Evolutionary conservation across 2,888 invertebrate genomes (phyloP), one percentile per base, ranked within the genome.

Genomic region (Strigamia maritima): DNA sequence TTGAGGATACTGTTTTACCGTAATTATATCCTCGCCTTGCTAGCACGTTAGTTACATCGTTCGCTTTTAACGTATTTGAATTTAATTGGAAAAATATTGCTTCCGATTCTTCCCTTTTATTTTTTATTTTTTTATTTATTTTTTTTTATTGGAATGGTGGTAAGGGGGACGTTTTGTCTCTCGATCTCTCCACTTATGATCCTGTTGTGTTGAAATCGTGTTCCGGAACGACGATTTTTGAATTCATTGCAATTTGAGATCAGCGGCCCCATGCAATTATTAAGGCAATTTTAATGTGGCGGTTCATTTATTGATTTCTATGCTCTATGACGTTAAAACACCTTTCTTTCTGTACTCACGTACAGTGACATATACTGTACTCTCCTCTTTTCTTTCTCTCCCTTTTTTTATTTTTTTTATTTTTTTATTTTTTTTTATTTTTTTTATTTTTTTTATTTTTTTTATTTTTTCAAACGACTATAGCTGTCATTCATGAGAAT

Each of bases 201-300:
- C 28, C 28, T 28, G 54, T 54, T 54, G 54, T 54, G 54, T 54
- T 70, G 70, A 28, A 70, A 24, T 14, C 28, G n/a, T 14, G 70
- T 70, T 70, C 70, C 70, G 70, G 70, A 70, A 70, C 70, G 70
- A 4, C 70, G 70, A 6, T 24, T 70, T 70, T 26, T 70, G 70
- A 70, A 70, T 70, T 70, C 70, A 70, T 70, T 70, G 26, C 54
- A 22, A 54, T 44, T n/a, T 1, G 70, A 70, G 70, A 70, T 70
- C 70, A 70, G 26, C 70, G 70, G 70, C 70, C 70, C 28, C 70
- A 12, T 70, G 4, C 28, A 14, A 70, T 70, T 70, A 70, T 70
- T 70, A 70, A 24, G 70, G 14, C 70, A 28, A 70, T 70, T 70
- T 54, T 54, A 54, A 54, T 54, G 54, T 54, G n/a, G 54, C 54